These are phyloP conservation scores for Cataglyphis cursor DNA, from an alignment of 2,888 invertebrate genomes.

Conservation along the genomic window DNA sequence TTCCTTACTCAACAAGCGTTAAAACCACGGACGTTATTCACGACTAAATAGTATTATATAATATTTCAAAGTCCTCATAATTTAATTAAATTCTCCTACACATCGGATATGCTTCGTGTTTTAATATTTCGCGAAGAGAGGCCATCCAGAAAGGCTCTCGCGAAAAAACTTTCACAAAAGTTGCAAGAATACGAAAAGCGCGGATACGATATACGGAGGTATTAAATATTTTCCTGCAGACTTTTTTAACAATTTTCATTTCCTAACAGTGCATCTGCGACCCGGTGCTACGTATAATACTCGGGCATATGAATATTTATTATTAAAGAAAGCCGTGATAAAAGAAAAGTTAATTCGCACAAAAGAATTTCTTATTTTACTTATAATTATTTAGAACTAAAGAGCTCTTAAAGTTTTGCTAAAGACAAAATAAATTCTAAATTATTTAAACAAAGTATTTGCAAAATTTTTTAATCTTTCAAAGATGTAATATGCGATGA, in stretches of 20 bases:
- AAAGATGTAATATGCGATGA: background rate
- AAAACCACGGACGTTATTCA: background rate
- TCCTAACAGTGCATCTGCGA: conserved; percentile 60
- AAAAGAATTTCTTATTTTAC: background rate
- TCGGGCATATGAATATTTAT: conserved; percentile 69
- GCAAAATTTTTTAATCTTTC: background rate
- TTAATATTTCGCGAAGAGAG: conserved; percentile 60
- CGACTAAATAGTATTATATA: background rate
- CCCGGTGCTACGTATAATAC: conserved; percentile 31
- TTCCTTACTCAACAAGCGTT: conserved; percentile 24
- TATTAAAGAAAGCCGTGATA: conserved; percentile 59
- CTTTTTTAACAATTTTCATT: conserved; percentile 71
- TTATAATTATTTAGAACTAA: background rate
- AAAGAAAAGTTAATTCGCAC: background rate
- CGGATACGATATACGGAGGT: conserved; percentile 55
- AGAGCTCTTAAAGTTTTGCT: background rate
- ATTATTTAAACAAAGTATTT: background rate
- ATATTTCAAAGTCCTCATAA: background rate
- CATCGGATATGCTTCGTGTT: conserved; percentile 32
- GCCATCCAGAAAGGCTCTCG: background rate
- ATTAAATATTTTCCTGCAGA: conserved; percentile 66
- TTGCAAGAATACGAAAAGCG: conserved; percentile 1
- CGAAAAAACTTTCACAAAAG: conserved; percentile 55
- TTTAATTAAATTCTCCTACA: conserved; percentile 55
- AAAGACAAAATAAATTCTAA: background rate